Conservation (phyloP, 2,797 vertebrate species). For the Lerista edwardsae region DNA sequence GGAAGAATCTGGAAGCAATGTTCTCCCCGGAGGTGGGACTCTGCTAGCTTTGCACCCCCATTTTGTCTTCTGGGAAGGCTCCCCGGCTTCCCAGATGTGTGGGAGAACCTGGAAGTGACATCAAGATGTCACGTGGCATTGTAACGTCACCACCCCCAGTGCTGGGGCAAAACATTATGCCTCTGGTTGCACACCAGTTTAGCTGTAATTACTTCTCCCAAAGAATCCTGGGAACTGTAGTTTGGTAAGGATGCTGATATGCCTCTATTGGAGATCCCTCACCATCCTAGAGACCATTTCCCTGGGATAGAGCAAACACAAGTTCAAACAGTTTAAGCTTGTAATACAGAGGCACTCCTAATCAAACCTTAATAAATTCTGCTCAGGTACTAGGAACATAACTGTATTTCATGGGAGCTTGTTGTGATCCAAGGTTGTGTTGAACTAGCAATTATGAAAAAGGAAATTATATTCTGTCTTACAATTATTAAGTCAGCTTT, state of each 20-base stretch:
- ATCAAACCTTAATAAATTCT: background rate
- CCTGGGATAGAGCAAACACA: background rate
- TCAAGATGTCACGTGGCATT: no score
- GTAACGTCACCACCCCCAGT: no score
- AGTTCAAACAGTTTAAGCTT: background rate
- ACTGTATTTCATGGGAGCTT: slow-evolving; percentile 29
- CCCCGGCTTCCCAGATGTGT: no score
- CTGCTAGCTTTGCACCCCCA: no score
- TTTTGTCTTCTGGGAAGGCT: no score
- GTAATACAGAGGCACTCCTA: background rate
- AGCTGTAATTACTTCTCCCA: background rate
- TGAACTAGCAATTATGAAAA: slow-evolving; percentile 45
- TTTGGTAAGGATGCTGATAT: background rate
- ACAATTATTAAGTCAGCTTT: slow-evolving; percentile 35
- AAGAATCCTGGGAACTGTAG: background rate
- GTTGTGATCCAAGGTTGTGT: slow-evolving; percentile 24
- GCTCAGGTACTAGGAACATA: slow-evolving; percentile 9
- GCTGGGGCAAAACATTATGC: no score
- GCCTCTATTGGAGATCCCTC: background rate
- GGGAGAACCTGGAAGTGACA: no score
- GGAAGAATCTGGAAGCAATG: no score
- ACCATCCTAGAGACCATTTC: background rate
- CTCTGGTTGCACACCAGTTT: background rate
- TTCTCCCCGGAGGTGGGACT: no score
- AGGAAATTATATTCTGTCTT: slow-evolving; percentile 28